phyloP scores from a whole-genome alignment of 1,140 invertebrate genomes.

The Formica exsecta region DNA sequence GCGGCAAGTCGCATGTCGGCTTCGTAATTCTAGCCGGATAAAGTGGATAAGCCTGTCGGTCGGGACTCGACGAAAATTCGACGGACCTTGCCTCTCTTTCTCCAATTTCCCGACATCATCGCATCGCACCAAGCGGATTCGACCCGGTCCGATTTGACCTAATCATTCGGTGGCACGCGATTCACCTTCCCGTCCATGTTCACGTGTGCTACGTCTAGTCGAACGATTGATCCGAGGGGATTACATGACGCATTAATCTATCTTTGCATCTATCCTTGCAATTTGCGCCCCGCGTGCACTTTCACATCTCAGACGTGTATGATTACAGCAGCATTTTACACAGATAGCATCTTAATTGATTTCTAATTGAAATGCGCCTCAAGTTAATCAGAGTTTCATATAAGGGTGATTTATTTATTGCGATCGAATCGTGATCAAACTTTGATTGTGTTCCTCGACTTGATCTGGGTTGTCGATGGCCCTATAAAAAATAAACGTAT shows the following conservation, averaged over 20 bases:
- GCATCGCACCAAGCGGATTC: slow-evolving; percentile 3
- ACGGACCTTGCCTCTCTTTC: slow-evolving; percentile 23
- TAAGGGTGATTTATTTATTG: neutral
- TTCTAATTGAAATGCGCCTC: neutral
- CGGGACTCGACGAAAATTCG: slow-evolving; percentile 63
- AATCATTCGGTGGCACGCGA: slow-evolving; percentile 73
- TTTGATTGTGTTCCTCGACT: neutral
- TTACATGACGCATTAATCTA: slow-evolving; percentile 54
- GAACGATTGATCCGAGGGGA: slow-evolving; percentile 68
- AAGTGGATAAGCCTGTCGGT: slow-evolving; percentile 68
- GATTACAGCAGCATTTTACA: neutral
- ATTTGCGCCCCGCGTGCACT: neutral
- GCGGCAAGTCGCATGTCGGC: slow-evolving; percentile 69
- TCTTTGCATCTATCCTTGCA: neutral
- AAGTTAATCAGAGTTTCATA: neutral
- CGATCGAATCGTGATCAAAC: neutral
- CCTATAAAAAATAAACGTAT: neutral
- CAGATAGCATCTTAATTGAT: too few species aligned
- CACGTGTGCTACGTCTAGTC: slow-evolving; percentile 7
- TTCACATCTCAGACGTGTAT: neutral
- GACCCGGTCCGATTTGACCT: slow-evolving; percentile 66
- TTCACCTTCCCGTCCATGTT: slow-evolving; percentile 37
- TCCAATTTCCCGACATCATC: neutral
- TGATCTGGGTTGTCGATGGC: neutral
- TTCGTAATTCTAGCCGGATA: slow-evolving; percentile 71